Base-by-base conservation (phyloP, 2,888 invertebrate species). In the Chloromyia formosa region DNA sequence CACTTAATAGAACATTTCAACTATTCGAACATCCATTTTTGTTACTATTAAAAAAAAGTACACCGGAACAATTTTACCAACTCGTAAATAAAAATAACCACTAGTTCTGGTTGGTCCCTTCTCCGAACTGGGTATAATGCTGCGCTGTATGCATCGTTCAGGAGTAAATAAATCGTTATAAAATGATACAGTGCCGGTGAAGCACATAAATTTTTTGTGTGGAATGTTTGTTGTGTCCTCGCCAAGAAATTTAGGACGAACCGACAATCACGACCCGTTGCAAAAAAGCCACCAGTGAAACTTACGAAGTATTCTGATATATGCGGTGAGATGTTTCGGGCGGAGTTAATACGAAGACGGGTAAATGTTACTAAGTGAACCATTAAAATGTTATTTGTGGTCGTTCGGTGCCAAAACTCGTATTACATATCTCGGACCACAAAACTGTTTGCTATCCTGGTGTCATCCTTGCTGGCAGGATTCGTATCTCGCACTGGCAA, bases 341-440 rank as follows among this genome's bases (percentile, higher is more conserved):
- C 14, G 1, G 5, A 62, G 16, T 4, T 45, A 66, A 66, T 53
- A 20, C 27, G 10, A 54, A 40, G 22, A 12, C 12, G 60, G 35
- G 54, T 77, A 77, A 77, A 77, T 75, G 74, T 62, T 75, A 74
- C 73, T 75, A 75, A 77, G 69, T 74, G 76, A 76, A 76, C 76
- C 74, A 77, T 77, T 77, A 77, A 77, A 77, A 77, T 77, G 77
- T 75, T 77, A 77, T 77, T 77, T 75, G 76, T 76, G 76, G 75
- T 77, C 74, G 75, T 76, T 61, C 75, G 73, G 75, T 77, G 76
- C 75, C 77, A 76, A 76, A 76, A 74, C 64, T 76, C 76, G 72
- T 76, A 76, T 76, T 74, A 74, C 68, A 77, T 77, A 77, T 77
- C 77, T 58, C 73, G 61, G 64, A 53, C 73, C 49, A 53, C 54